Conservation (phyloP, 2,113 vertebrate species). For the Phylloscopus trochiloides region DNA sequence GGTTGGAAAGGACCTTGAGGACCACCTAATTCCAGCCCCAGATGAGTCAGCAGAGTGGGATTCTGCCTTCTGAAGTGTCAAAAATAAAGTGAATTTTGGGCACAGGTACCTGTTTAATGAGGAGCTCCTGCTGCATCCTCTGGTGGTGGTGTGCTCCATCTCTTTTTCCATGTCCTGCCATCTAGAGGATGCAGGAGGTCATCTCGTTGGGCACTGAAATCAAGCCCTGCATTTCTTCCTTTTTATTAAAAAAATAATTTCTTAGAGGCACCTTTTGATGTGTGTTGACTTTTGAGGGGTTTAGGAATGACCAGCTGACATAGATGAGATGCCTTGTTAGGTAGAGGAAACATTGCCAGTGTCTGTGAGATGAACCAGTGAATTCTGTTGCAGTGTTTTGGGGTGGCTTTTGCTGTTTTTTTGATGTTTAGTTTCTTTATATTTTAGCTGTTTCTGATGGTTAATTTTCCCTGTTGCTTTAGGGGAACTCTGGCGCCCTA, state of each 20-base stretch:
- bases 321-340: too few relatives aligned
- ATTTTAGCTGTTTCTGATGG: neutral
- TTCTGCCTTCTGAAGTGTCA: too few relatives aligned
- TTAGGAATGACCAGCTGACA: neutral
- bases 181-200: fast-evolving
- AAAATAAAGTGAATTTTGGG: neutral
- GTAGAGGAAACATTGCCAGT: neutral
- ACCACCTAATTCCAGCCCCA: neutral
- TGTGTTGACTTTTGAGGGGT: fast-evolving
- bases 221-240: neutral
- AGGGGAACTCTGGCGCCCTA: neutral
- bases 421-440: fast-evolving
- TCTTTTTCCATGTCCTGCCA: fast-evolving
- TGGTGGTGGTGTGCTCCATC: neutral
- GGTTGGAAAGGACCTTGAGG: neutral
- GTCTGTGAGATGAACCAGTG: fast-evolving
- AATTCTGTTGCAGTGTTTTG: neutral
- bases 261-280: neutral
- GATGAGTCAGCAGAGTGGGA: neutral
- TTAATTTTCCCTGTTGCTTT: neutral
- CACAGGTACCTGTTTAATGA: fast-evolving
- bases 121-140: neutral
- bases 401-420: neutral
- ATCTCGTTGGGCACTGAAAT: neutral
- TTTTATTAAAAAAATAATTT: neutral